Conservation (phyloP, 2,888 invertebrate species). For the Tenthredo scrophulariae region DNA sequence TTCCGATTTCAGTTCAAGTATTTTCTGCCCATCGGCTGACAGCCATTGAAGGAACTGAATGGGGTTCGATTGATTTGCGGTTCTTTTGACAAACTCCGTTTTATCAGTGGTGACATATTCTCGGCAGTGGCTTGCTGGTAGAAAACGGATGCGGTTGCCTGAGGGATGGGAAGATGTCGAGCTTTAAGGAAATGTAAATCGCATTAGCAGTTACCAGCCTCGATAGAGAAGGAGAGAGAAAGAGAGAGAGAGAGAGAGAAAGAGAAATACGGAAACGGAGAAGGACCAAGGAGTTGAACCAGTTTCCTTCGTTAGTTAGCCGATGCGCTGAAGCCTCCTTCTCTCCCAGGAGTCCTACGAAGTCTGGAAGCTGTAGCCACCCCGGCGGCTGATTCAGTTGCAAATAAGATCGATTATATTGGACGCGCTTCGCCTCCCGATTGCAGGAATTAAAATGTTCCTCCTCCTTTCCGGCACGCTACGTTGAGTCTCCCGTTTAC, state of each 20-base stretch:
- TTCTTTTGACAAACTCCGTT: constrained; percentile 11
- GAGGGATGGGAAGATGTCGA: not conserved
- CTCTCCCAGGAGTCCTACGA: constrained; percentile 1
- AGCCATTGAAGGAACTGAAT: not conserved
- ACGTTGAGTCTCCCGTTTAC: not conserved
- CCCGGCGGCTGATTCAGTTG: constrained; percentile 67
- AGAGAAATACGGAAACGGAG: not conserved
- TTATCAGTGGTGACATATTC: not conserved
- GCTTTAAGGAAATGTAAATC: constrained; percentile 49
- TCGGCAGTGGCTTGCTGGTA: not conserved
- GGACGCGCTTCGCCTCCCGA: constrained; percentile 67
- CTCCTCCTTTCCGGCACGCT: constrained; percentile 52
- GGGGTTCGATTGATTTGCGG: constrained; percentile 1
- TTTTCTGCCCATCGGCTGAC: not conserved
- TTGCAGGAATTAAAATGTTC: constrained; percentile 66
- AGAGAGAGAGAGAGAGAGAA: not conserved
- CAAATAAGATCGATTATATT: constrained; percentile 73
- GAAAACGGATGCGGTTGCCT: constrained; percentile 6
- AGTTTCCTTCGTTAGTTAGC: constrained; percentile 44
- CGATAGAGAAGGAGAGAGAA: constrained; percentile 12
- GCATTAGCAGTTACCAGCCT: constrained; percentile 24
- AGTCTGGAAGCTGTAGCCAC: constrained; percentile 33
- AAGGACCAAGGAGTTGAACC: not conserved
- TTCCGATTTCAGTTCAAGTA: not conserved
- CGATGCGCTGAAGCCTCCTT: constrained; percentile 13